Conservation (phyloP, 1,140 invertebrate genomes). For the Ctenoplectra terminalis region DNA sequence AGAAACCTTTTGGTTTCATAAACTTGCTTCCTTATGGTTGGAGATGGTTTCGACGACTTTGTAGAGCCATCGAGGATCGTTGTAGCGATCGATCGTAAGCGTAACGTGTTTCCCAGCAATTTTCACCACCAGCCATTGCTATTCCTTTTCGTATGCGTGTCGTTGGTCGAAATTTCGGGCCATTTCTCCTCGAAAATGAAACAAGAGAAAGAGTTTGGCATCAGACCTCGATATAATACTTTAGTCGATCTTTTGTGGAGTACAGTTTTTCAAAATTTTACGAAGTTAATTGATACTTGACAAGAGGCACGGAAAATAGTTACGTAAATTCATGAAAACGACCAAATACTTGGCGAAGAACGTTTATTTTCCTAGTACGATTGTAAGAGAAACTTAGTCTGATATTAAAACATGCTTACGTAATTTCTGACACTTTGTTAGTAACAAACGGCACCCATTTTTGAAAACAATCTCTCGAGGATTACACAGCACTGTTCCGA, state of each 20-base stretch:
- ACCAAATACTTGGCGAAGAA: neutral
- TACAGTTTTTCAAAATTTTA: neutral
- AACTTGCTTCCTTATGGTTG: neutral
- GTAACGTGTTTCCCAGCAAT: neutral
- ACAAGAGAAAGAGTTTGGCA: neutral
- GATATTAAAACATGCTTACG: neutral
- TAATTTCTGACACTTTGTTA: neutral
- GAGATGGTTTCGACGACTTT: neutral
- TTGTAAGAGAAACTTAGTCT: neutral
- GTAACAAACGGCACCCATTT: neutral
- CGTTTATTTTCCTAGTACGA: neutral
- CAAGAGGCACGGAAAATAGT: neutral
- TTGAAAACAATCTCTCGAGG: too few relatives aligned
- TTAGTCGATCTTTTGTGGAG: neutral
- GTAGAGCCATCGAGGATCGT: neutral
- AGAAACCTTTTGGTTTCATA: neutral
- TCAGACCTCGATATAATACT: slow-evolving; percentile 20
- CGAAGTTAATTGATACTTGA: neutral
- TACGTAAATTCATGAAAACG: neutral
- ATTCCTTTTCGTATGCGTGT: neutral
- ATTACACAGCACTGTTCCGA: neutral
- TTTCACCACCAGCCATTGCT: neutral
- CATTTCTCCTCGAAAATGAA: neutral
- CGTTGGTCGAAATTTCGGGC: slow-evolving; percentile 2
- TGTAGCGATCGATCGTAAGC: neutral